These are phyloP conservation scores for Poeciliopsis presidionis DNA, from an alignment of 2,797 vertebrate species.

Conservation along the genomic window DNA sequence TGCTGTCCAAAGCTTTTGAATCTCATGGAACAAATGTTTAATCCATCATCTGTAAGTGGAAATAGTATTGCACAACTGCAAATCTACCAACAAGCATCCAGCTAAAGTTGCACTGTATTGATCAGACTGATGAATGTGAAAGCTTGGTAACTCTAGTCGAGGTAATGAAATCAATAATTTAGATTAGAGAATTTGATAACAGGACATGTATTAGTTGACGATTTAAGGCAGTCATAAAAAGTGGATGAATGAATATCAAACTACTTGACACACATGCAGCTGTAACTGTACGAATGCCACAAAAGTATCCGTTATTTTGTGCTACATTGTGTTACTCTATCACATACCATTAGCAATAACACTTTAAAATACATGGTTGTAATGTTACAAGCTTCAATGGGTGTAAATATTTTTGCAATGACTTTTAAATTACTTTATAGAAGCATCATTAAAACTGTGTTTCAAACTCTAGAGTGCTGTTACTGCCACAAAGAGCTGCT, in stretches of 20 bases:
- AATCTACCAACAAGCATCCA: not conserved
- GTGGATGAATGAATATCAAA: not conserved
- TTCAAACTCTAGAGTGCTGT: constrained; percentile 22
- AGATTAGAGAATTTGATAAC: not conserved
- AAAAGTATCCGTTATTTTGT: not conserved
- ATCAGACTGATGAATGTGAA: not conserved
- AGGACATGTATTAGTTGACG: not conserved
- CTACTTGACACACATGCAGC: not conserved
- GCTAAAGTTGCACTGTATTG: not conserved
- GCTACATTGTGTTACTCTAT: not conserved
- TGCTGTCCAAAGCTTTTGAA: not conserved
- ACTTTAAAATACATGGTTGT: not conserved
- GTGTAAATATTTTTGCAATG: not conserved
- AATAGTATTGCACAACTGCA: not conserved
- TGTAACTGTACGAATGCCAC: not conserved
- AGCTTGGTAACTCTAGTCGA: not conserved
- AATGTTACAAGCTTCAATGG: not conserved
- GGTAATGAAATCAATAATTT: not conserved
- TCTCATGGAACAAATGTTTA: not conserved
- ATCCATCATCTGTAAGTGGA: not conserved
- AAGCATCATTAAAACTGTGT: constrained; percentile 12
- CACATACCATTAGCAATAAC: not conserved
- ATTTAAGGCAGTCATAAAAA: too few relatives aligned
- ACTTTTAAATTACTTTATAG: constrained; percentile 41
- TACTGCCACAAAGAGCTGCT: not conserved